Evolutionary conservation across 1,140 invertebrate species (phyloP).

Genomic region (Sycophaga agraensis): DNA sequence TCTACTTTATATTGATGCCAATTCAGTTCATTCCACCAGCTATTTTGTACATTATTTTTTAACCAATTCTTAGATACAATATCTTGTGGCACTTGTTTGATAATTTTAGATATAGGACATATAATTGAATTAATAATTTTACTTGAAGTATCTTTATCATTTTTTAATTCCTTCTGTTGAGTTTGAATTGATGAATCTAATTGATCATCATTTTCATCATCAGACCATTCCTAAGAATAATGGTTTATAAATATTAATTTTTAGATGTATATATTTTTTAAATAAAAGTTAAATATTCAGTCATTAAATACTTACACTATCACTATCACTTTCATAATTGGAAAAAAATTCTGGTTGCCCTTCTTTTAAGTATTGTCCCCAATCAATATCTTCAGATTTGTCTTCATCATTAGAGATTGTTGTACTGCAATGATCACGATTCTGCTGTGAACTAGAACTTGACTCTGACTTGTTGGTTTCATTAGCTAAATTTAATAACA

Average conservation of each 20-base stretch:
- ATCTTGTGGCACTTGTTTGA: constrained; percentile 31
- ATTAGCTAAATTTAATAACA: constrained; percentile 48
- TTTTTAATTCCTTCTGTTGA: background rate
- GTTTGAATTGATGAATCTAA: constrained; percentile 8
- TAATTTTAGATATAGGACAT: background rate
- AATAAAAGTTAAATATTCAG: constrained; percentile 20
- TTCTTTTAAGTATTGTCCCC: constrained; percentile 53
- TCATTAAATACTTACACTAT: constrained; percentile 45
- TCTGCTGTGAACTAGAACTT: constrained; percentile 30
- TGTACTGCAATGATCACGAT: constrained; percentile 18
- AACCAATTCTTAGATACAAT: constrained; percentile 50
- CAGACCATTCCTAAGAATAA: constrained; percentile 44
- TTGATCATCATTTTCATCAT: constrained; percentile 38
- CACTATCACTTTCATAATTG: constrained; percentile 45
- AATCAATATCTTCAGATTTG: constrained; percentile 50
- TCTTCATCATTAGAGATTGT: constrained; percentile 31
- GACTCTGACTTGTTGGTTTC: constrained; percentile 47
- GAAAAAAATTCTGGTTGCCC: constrained; percentile 48
- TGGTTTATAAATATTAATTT: constrained; percentile 2
- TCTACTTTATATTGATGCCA: constrained; percentile 40
- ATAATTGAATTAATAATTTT: background rate
- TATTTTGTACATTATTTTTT: constrained; percentile 47
- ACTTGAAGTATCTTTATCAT: background rate
- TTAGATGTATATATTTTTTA: background rate
- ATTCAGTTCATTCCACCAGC: constrained; percentile 51